Conservation (phyloP, 2,113 vertebrate species). For the Natator depressus region DNA sequence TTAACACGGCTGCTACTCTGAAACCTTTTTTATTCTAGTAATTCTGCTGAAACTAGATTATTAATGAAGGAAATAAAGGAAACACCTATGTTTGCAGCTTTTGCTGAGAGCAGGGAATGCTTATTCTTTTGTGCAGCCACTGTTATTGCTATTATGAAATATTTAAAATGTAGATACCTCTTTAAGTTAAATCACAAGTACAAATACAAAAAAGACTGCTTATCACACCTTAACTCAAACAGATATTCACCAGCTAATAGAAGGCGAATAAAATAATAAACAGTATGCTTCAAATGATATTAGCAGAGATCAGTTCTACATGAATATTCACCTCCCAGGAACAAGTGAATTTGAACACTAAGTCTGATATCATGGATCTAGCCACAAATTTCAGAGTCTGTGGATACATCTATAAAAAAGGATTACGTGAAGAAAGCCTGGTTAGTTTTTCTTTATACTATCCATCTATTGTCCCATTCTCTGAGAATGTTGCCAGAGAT, state of each 20-base stretch:
- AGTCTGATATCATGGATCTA: neutral
- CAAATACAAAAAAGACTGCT: neutral
- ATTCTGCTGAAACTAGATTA: neutral
- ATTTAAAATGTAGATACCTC: neutral
- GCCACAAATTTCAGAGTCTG: neutral
- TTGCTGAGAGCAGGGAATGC: neutral
- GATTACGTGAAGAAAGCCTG: neutral
- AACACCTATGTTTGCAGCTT: neutral
- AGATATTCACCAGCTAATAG: neutral
- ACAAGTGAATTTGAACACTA: neutral
- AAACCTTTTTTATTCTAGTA: neutral
- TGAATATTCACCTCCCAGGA: neutral
- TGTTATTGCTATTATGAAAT: neutral
- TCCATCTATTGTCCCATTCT: neutral
- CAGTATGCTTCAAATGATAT: accelerated
- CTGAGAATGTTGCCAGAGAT: accelerated
- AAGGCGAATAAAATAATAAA: neutral
- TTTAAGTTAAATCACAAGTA: neutral
- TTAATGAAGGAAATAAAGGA: neutral
- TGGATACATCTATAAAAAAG: neutral
- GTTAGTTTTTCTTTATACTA: neutral
- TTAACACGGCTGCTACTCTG: no score
- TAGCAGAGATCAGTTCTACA: neutral
- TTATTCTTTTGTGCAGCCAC: neutral
- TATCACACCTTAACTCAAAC: neutral